phyloP scores from a whole-genome alignment of 2,888 invertebrate species.

The Agriopis aurantiaria region DNA sequence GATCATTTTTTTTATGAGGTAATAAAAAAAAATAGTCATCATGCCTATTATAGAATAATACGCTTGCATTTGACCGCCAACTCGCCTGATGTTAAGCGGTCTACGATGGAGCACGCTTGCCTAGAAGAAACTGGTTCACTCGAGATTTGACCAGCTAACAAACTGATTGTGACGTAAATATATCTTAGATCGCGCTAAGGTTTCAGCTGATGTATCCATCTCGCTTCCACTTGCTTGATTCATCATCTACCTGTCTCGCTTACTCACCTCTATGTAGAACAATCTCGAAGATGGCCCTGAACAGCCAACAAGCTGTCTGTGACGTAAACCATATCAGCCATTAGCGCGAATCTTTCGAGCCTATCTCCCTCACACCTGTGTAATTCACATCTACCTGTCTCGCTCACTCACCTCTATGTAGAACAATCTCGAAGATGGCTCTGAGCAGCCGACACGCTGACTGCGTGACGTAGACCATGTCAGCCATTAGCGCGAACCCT shows the following conservation, averaged over 20 bases:
- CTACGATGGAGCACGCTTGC: neutral
- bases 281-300: constrained; percentile 98
- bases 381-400: neutral
- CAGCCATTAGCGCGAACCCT: constrained; percentile 99
- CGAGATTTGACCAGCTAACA: too few species aligned
- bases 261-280: constrained; percentile 89
- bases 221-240: neutral
- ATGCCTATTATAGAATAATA: too few species aligned
- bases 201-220: neutral
- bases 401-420: constrained; percentile 84
- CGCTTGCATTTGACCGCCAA: neutral
- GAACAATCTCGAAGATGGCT: constrained; percentile 98
- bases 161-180: too few species aligned
- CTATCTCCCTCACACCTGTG: constrained; percentile 75
- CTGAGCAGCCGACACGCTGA: constrained; percentile 97
- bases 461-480: constrained; percentile 99
- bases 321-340: constrained; percentile 99
- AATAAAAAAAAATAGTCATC: too few species aligned
- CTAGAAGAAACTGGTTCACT: too few species aligned
- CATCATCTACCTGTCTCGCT: neutral
- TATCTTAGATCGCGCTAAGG: too few species aligned
- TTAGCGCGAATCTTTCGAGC: constrained; percentile 98
- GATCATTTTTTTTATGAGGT: too few species aligned
- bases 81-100: too few species aligned
- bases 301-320: constrained; percentile 85